Evolutionary conservation across 2,888 invertebrate genomes (phyloP).

Genomic region (Pristionchus japonicus): DNA sequence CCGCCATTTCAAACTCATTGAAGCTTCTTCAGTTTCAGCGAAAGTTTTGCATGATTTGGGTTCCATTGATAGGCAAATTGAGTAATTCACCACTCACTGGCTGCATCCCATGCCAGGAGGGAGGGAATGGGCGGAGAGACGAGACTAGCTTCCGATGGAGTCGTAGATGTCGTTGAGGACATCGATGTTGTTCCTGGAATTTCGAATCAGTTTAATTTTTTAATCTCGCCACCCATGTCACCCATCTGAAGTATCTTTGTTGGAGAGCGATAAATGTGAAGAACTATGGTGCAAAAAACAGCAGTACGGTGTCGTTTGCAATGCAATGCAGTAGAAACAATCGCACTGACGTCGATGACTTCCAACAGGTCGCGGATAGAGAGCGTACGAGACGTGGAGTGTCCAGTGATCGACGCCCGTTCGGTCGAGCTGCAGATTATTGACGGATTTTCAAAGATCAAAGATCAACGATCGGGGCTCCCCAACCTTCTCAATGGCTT

Average conservation of each 20-base stretch:
- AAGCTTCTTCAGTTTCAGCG: no score
- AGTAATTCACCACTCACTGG: neutral
- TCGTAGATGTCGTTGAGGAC: neutral
- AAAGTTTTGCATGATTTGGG: no score
- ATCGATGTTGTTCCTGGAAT: neutral
- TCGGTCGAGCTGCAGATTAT: slow-evolving; percentile 53
- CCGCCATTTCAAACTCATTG: no score
- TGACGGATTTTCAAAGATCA: no score
- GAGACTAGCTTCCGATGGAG: neutral
- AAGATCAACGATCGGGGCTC: no score
- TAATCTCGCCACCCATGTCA: no score
- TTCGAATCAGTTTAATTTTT: no score
- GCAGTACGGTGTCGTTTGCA: neutral
- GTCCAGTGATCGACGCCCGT: slow-evolving; percentile 52
- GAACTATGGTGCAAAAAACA: neutral
- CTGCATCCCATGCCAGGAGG: neutral
- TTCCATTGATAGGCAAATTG: neutral
- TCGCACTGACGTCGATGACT: neutral
- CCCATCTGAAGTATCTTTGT: no score
- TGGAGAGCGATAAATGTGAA: no score
- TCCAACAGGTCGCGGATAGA: slow-evolving; percentile 9
- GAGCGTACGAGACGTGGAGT: slow-evolving; percentile 53
- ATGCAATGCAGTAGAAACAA: neutral
- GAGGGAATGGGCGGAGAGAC: slow-evolving; percentile 10
- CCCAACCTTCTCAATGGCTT: slow-evolving; percentile 46